These are phyloP conservation scores for Panulirus ornatus DNA, from an alignment of 1,140 invertebrate genomes.

Conservation along the genomic window DNA sequence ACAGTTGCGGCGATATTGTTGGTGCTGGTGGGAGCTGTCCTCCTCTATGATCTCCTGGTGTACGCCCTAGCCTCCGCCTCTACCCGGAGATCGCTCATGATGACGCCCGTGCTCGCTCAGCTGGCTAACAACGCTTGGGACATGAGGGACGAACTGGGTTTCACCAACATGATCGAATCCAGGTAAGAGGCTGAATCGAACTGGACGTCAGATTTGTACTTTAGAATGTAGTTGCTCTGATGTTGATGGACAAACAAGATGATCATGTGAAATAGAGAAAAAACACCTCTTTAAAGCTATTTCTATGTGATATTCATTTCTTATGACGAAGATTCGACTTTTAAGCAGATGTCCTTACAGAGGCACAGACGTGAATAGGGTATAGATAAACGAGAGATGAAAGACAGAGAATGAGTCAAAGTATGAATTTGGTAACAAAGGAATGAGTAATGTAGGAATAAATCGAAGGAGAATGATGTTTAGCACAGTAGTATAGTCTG, in stretches of 20 bases:
- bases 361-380: neutral
- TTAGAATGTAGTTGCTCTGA: neutral
- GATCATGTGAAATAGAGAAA: neutral
- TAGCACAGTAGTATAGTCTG: neutral
- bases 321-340: neutral
- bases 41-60: slow-evolving; percentile 59
- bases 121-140: slow-evolving; percentile 57
- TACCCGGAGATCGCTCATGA: slow-evolving; percentile 41
- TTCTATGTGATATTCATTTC: too few species aligned
- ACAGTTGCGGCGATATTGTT: slow-evolving; percentile 53
- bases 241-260: neutral
- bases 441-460: neutral
- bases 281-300: too few species aligned
- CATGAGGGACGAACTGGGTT: slow-evolving; percentile 57
- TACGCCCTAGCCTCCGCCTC: slow-evolving; percentile 43
- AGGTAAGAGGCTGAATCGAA: slow-evolving; percentile 5
- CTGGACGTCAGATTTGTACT: neutral
- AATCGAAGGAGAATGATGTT: neutral
- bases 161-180: slow-evolving; percentile 59
- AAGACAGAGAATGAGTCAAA: neutral
- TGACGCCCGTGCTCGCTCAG: slow-evolving; percentile 40
- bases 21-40: slow-evolving; percentile 52
- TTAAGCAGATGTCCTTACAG: neutral
- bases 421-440: neutral
- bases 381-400: neutral